Evolutionary conservation across 2,888 invertebrate genomes (phyloP), one percentile per base, ranked within the genome.

Genomic region (Noctua janthe): DNA sequence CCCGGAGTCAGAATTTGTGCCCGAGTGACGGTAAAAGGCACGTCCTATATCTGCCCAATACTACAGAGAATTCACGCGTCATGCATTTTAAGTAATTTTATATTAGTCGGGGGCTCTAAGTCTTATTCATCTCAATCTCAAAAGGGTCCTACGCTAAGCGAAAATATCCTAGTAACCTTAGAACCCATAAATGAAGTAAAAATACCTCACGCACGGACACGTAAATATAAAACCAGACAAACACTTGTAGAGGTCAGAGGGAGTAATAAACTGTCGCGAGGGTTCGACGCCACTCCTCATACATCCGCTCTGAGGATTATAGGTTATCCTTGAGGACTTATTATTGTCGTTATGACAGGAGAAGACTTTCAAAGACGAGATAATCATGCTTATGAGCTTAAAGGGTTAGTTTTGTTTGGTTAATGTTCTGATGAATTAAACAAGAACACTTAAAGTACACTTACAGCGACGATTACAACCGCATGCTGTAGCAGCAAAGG

Each of bases 261-360:
- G 87, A 76, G 85, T 70, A 88, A 83, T 77, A 87, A 85, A 84
- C 85, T 75, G 78, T 64, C 66, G 66, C 54, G 39, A 51, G 62
- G 56, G 85, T 86, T 85, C 83, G 78, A 74, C 70, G 87, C n/a
- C 62, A 35, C 75, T 73, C 76, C 62, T 76, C 75, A 62, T 17
- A 76, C 76, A 83, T 85, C 83, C 83, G 83, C 71, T 78, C 17
- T 43, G 64, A 66, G 56, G 76, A 78, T 76, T 67, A 84, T 5
- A 72, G 72, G 54, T 70, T 77, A 66, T 74, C 35, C 56, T 62
- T 49, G 39, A 78, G 7, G 20, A 62, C 73, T 54, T 72, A 54
- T 29, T 66, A 54, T 51, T 77, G 51, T 64, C 56, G 15, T 82
- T 74, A 64, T 62, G 76, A 85, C 56, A 35, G 43, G 56, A 17